phyloP scores from a whole-genome alignment of 2,797 vertebrate genomes.

The Crypturellus tataupa region DNA sequence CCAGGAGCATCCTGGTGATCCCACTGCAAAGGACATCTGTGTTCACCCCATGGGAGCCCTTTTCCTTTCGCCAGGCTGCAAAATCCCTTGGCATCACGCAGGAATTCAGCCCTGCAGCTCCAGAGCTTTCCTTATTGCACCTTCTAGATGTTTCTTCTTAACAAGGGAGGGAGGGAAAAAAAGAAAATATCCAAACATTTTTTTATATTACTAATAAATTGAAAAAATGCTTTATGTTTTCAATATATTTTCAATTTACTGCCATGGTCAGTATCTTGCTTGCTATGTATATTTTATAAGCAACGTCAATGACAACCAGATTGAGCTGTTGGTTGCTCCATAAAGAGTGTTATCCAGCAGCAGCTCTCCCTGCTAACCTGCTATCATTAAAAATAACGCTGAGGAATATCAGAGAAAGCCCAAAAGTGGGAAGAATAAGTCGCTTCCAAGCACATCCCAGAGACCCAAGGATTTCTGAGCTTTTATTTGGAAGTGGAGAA shows the following conservation, averaged over 20 bases:
- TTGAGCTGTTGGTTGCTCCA: slow-evolving; percentile 57
- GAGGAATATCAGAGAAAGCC: background rate
- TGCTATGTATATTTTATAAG: slow-evolving; percentile 65
- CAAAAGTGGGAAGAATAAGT: background rate
- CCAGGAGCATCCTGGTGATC: too few species aligned
- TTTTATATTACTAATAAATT: slow-evolving; percentile 58
- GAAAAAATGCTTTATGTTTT: slow-evolving; percentile 70
- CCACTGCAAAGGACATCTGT: too few species aligned
- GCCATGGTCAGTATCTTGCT: slow-evolving; percentile 54
- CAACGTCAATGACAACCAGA: slow-evolving; percentile 58
- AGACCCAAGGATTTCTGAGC: background rate
- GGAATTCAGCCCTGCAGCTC: background rate
- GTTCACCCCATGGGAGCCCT: too few species aligned
- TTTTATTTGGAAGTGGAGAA: background rate
- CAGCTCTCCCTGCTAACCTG: slow-evolving; percentile 20
- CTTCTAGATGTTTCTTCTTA: slow-evolving; percentile 46
- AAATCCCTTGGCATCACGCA: fast-evolving
- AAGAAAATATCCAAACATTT: background rate
- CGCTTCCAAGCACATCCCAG: background rate
- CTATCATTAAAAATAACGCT: background rate
- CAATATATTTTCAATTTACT: slow-evolving; percentile 73
- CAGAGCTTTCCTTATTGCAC: background rate
- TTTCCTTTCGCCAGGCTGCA: background rate
- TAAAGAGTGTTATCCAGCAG: slow-evolving; percentile 35
- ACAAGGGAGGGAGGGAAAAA: background rate